These are phyloP conservation scores for Apodemia zela DNA, from an alignment of 2,888 invertebrate genomes.

Conservation along the genomic window DNA sequence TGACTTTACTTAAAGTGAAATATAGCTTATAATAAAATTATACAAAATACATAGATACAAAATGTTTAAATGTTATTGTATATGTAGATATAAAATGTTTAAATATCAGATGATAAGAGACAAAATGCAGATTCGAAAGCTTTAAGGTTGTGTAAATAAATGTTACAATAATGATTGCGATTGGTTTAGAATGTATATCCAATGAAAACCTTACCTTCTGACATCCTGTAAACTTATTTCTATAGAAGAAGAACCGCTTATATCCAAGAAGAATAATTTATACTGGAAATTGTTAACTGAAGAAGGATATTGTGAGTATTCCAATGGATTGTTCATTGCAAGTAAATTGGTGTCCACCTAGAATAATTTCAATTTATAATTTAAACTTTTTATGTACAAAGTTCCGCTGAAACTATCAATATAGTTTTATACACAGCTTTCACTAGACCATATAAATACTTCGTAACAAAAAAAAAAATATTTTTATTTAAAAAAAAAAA, in stretches of 20 bases:
- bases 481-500: no score
- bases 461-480: no score
- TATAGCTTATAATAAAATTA: no score
- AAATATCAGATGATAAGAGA: background rate
- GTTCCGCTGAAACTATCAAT: no score
- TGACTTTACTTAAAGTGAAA: no score
- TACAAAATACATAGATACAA: no score
- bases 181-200: background rate
- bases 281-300: constrained; percentile 88
- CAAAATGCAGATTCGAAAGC: background rate
- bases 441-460: no score
- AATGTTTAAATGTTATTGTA: no score
- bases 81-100: background rate
- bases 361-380: constrained; percentile 19
- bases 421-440: no score
- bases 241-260: constrained; percentile 86
- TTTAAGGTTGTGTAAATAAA: constrained; percentile 14
- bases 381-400: no score
- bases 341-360: constrained; percentile 72
- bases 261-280: constrained; percentile 87
- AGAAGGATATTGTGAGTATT: constrained; percentile 49
- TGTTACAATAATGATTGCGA: background rate
- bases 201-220: constrained; percentile 73
- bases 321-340: constrained; percentile 75
- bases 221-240: constrained; percentile 86